Evolutionary conservation across 2,888 invertebrate genomes (phyloP), one percentile per base, ranked within the genome.

Genomic region (Noctua comes): DNA sequence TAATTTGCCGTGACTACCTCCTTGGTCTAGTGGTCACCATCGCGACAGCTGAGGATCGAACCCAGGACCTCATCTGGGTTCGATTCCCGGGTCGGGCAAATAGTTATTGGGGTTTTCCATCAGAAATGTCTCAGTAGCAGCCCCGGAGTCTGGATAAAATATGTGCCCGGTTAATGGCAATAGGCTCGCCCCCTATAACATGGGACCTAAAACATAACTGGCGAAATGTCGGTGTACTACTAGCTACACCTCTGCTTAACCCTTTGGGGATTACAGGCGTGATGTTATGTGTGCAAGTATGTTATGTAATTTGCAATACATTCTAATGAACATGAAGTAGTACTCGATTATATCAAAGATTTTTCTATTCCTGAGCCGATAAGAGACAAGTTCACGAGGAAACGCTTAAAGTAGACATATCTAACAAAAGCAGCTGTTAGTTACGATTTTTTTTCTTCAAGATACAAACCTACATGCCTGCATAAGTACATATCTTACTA

Each of bases 401-500:
- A 70, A 40, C 18, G 7, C 40, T 40, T 65, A 24, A 24, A n/a
- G 2, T 65, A 40, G 24, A 13, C 7, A 11, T 59, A 59, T 27
- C n/a, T 31, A 31, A 18, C 62, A 62, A 48, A 68, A 43, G 4
- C 71, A 74, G 71, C 54, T 54, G 73, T 27, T 27, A 24, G 5
- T 65, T 31, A 6, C 7, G 18, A 16, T 40, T 13, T n/a, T 48
- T n/a, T 62, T 31, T 16, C 24, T 21, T 27, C 3, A 16, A 18
- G 18, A 21, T 16, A 64, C 13, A 62, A 72, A 65, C 31, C 64
- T 72, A 59, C 10, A 27, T 46, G 31, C 64, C 7, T 40, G 27
- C 24, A 36, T 31, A 31, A 31, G 31, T 31, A 2, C 31, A 51
- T 74, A 75, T 68, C 57, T 59, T 16, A 5, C 48, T 57, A 68